Conservation (phyloP, 2,888 invertebrate species). For the Polyommatus icarus region DNA sequence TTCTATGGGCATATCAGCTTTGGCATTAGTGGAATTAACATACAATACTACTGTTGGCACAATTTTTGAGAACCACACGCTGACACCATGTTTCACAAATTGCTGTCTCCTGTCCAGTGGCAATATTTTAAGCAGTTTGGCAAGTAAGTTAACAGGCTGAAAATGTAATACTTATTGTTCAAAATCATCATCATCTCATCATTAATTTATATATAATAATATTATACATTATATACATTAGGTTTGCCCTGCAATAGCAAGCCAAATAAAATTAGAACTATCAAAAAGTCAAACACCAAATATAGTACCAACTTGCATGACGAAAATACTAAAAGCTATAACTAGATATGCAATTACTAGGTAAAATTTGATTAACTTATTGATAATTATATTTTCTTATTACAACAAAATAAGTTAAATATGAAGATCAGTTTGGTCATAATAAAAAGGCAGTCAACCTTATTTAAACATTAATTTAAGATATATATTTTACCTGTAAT, state of each 20-base stretch:
- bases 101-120: conserved; percentile 55
- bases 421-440: too few relatives aligned
- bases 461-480: too few relatives aligned
- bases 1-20: conserved; percentile 45
- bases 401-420: not conserved
- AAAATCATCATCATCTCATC: not conserved
- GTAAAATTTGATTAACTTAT: too few relatives aligned
- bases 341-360: not conserved
- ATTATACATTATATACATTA: not conserved
- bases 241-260: not conserved
- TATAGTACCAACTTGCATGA: not conserved
- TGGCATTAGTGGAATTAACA: conserved; percentile 31
- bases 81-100: conserved; percentile 63
- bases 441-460: too few relatives aligned
- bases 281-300: not conserved
- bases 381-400: not conserved
- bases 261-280: not conserved
- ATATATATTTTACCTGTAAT: conserved; percentile 47
- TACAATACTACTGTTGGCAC: conserved; percentile 64
- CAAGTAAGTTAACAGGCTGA: conserved; percentile 63
- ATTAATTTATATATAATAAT: conserved; percentile 42
- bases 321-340: too few relatives aligned
- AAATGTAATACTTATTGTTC: conserved; percentile 28
- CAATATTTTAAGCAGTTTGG: conserved; percentile 55
- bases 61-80: conserved; percentile 72